Percentiles rank a stretch among this genome's conserved stretches.
Evolutionary conservation across 2,888 invertebrate species (phyloP).

Genomic region (Dusona sp.): DNA sequence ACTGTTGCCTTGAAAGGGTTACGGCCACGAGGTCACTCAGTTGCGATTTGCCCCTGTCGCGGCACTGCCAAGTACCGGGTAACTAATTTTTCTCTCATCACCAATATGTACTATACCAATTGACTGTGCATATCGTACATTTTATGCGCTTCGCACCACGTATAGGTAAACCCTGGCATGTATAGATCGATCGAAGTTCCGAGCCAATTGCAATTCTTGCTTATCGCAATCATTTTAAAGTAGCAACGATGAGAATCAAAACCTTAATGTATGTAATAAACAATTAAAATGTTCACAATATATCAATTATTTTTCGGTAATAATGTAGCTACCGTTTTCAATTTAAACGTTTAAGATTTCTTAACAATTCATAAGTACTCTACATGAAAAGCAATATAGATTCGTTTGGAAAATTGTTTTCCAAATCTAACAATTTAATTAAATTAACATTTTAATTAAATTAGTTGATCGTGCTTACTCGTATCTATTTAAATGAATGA

Average conservation of each 20-base stretch:
- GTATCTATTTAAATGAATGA: background rate
- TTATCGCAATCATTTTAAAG: constrained; percentile 26
- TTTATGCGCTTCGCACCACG: constrained; percentile 18
- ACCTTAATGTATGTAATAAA: background rate
- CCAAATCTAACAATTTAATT: background rate
- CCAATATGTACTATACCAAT: constrained; percentile 8
- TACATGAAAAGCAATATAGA: background rate
- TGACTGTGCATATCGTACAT: background rate
- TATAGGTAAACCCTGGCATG: constrained; percentile 27
- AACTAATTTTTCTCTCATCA: constrained; percentile 46
- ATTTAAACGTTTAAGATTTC: background rate
- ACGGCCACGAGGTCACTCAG: constrained; percentile 38
- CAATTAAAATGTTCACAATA: background rate
- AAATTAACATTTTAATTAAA: background rate
- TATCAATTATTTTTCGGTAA: background rate
- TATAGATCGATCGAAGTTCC: constrained; percentile 59
- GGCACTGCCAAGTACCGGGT: constrained; percentile 53
- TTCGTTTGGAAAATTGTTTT: background rate
- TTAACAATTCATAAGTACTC: background rate
- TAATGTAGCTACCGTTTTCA: background rate
- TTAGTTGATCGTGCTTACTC: background rate
- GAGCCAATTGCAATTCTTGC: constrained; percentile 49
- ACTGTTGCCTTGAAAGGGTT: constrained; percentile 58
- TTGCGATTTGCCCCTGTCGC: constrained; percentile 43
- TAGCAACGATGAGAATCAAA: constrained; percentile 5